Evolutionary conservation across 2,888 invertebrate genomes (phyloP), one percentile per base, ranked within the genome.

Genomic region (Julus scandinavius): DNA sequence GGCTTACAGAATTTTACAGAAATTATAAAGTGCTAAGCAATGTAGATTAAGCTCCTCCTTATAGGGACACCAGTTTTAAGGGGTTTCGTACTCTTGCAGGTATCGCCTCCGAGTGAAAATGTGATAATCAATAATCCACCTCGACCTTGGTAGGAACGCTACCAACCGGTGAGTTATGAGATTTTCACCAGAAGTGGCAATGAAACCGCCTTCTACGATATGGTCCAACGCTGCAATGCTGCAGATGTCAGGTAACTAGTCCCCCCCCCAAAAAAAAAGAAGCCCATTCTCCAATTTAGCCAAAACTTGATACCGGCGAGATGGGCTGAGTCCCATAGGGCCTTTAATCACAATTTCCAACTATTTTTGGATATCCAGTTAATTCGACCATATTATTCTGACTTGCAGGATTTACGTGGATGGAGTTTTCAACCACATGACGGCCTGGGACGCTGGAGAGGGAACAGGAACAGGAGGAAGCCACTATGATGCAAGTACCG

Each of bases 401-500:
- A n/a, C n/a, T n/a, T n/a, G 20, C 91, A 95, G 97, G 91, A 96
- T 97, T 90, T 96, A 95, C 92, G 95, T 95, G 0, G 96, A 97
- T 91, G 94, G 94, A 0, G 94, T 98, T 17, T 93, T 97, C 89
- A 98, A 98, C 92, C 97, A 98, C 92, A 97, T 97, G 97, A 94
- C 96, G 0, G 95, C 93, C 0, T 93, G 93, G 84, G 91, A 93
- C 11, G 93, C 93, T 0, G 85, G 90, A 90, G 90, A 91, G 88
- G 89, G 89, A 4, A 91, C 7, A 2, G 96, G 96, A 0, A 95
- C 95, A 0, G 96, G 93, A 1, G 95, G 95, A 38, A 89, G 90
- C 88, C 89, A 89, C 58, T 93, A 91, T 90, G 91, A 94, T 91
- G 94, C 95, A 5, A 92, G 91, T 0, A 90, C 91, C 1, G 94